Conservation (phyloP, 2,113 vertebrate species). For the Aptenodytes forsteri region DNA sequence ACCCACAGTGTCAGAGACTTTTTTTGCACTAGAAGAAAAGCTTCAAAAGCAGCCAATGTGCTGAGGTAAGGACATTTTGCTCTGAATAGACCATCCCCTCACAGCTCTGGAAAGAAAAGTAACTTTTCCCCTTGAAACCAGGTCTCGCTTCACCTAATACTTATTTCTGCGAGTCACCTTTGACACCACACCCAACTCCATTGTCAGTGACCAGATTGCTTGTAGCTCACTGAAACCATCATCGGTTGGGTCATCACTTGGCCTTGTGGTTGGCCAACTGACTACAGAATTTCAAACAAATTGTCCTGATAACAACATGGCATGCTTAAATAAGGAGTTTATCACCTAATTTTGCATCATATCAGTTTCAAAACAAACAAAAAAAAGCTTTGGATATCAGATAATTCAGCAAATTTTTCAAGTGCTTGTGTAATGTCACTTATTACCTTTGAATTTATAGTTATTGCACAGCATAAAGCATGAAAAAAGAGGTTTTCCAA, state of each 20-base stretch:
- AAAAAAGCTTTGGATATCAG: not conserved
- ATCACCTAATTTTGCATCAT: not conserved
- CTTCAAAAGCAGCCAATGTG: not conserved
- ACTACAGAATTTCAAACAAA: not conserved
- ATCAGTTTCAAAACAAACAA: not conserved
- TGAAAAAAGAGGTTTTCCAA: not conserved
- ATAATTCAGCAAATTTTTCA: not conserved
- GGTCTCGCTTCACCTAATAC: not conserved
- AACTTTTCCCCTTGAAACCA: not conserved
- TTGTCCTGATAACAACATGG: not conserved
- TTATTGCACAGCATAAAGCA: not conserved
- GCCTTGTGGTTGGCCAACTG: not conserved
- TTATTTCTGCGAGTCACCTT: not conserved
- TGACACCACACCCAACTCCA: not conserved
- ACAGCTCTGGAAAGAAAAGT: not conserved
- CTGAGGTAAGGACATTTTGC: not conserved
- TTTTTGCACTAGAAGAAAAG: not conserved
- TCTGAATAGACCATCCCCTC: not conserved
- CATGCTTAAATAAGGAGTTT: not conserved
- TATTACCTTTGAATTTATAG: not conserved
- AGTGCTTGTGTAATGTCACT: not conserved
- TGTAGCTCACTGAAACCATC: not conserved
- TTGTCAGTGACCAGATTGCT: not conserved
- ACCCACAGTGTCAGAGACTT: not conserved
- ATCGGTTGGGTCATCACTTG: not conserved